Evolutionary conservation across 1,140 invertebrate genomes (phyloP).

Genomic region (Diorhabda elongata): DNA sequence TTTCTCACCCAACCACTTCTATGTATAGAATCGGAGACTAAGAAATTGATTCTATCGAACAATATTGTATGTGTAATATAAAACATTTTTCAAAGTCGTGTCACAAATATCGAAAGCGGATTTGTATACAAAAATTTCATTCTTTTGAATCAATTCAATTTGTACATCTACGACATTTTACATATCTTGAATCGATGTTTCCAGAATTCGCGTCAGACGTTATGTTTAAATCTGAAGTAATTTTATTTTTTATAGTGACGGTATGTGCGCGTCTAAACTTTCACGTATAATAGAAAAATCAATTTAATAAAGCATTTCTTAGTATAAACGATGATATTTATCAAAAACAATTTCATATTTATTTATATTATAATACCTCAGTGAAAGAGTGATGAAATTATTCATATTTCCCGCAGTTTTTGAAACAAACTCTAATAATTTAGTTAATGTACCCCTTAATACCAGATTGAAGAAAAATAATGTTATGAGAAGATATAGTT

Average conservation of each 20-base stretch:
- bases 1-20: too few relatives aligned
- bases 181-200: constrained; percentile 10
- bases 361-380: too few relatives aligned
- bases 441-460: too few relatives aligned
- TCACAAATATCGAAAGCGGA: constrained; percentile 18
- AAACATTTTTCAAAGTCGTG: constrained; percentile 19
- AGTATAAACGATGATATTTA: too few relatives aligned
- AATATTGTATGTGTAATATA: constrained; percentile 19
- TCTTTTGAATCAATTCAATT: constrained; percentile 18
- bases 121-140: constrained; percentile 22
- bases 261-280: not conserved
- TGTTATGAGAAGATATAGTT: too few relatives aligned
- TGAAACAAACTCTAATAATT: too few relatives aligned
- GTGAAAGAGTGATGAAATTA: too few relatives aligned
- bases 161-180: constrained; percentile 9
- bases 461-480: too few relatives aligned
- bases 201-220: not conserved
- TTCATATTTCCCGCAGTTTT: too few relatives aligned
- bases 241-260: not conserved
- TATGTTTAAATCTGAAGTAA: not conserved
- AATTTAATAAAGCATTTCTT: too few relatives aligned
- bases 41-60: constrained; percentile 19
- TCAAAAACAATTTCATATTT: too few relatives aligned
- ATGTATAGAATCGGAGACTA: constrained; percentile 13
- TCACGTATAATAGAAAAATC: too few relatives aligned